phyloP scores from a whole-genome alignment of 30 jellyfish, hydroid and myxozoan genomes.

The Hydra vulgaris region DNA sequence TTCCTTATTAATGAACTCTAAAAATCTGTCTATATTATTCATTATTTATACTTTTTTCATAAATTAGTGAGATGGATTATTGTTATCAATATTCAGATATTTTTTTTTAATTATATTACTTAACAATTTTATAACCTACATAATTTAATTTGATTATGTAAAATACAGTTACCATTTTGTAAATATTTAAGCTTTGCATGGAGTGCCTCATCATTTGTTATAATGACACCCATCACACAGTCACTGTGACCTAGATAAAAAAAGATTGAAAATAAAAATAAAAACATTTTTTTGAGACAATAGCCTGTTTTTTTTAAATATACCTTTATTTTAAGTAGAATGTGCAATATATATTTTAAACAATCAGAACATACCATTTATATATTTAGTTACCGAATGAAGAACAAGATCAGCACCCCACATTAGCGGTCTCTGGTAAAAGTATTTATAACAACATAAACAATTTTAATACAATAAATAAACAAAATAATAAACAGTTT shows the following conservation, averaged over 20 bases:
- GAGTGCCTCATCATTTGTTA: conserved; percentile 67
- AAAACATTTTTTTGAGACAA: too few species aligned
- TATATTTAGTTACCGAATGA: conserved; percentile 92
- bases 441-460: background rate
- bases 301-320: too few species aligned
- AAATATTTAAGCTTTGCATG: conserved; percentile 48
- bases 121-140: background rate
- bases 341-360: too few species aligned
- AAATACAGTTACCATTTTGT: conserved; percentile 63
- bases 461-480: background rate
- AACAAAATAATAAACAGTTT: background rate
- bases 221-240: conserved; percentile 86
- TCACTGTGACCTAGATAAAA: conserved; percentile 76
- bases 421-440: conserved; percentile 78
- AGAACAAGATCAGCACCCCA: conserved; percentile 93
- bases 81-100: too few species aligned
- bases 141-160: too few species aligned
- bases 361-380: conserved; percentile 83
- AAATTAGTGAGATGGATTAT: too few species aligned
- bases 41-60: too few species aligned
- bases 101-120: too few species aligned
- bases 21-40: too few species aligned
- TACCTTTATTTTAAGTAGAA: too few species aligned
- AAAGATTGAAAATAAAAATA: background rate
- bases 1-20: too few species aligned